phyloP scores from a whole-genome alignment of 2,113 vertebrate genomes.

The Xiphophorus hellerii region DNA sequence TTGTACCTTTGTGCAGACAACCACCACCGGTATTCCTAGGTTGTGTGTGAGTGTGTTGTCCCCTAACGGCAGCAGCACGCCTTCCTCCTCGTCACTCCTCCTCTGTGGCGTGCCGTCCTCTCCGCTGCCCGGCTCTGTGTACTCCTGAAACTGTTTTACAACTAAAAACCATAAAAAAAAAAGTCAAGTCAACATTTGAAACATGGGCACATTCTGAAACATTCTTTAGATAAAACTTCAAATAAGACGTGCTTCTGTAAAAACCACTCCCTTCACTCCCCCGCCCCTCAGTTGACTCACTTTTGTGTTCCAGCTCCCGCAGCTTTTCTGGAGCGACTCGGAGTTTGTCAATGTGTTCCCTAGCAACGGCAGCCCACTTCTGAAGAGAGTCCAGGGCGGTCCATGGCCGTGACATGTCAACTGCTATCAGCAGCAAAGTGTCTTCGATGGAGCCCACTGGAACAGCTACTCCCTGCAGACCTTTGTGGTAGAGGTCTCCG shows the following conservation, averaged over 20 bases:
- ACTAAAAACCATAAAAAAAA: constrained; percentile 77
- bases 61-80: constrained; percentile 91
- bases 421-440: constrained; percentile 88
- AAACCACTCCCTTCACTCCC: background rate
- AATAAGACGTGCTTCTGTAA: background rate
- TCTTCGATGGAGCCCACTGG: constrained; percentile 87
- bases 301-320: constrained; percentile 93
- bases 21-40: constrained; percentile 93
- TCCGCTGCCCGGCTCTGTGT: constrained; percentile 92
- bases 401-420: constrained; percentile 98
- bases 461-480: constrained; percentile 93
- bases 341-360: constrained; percentile 95
- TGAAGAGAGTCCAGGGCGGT: constrained; percentile 95
- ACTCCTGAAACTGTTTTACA: constrained; percentile 98
- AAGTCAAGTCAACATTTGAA: background rate
- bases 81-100: constrained; percentile 91
- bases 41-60: constrained; percentile 96
- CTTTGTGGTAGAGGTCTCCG: constrained; percentile 97
- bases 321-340: constrained; percentile 94
- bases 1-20: constrained; percentile 97
- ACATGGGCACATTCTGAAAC: background rate
- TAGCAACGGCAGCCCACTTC: constrained; percentile 95
- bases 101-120: constrained; percentile 93
- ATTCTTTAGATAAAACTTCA: background rate
- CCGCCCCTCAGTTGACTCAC: constrained; percentile 81